Evolutionary conservation across 2,797 vertebrate genomes (phyloP), one percentile per base, ranked within the genome.

Genomic region (Todus mexicanus): DNA sequence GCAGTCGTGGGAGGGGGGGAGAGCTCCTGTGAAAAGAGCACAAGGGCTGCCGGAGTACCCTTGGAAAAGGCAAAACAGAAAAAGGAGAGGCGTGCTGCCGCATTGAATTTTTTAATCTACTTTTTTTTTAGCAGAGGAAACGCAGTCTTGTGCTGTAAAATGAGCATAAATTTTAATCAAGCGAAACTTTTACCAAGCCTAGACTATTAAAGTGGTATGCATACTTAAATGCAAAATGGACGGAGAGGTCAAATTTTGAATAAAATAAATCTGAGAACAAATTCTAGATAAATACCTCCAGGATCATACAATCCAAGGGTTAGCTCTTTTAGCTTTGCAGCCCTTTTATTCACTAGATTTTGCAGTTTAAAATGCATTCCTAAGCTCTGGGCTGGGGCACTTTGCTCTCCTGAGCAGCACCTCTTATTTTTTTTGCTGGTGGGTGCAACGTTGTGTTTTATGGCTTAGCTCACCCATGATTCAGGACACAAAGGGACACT

Each of bases 251-350:
- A 43, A 54, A 48, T 2, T 18, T 5, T 21, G 61, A 61, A 73
- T n/a, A 17, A 43, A 48, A 57, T 17, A 50, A 50, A 6, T 63
- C n/a, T 45, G 17, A 33, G 40, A 38, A 47, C 47, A 37, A 78
- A 81, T 47, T 35, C 27, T 56, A 12, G 10, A 13, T 92, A 29
- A 59, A 69, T 47, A 40, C 10, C 25, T 40, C 13, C 2, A 7
- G 15, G 51, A 37, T 54, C 5, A 0, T 40, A 11, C 21, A 4
- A 26, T 26, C 22, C 8, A 4, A 1, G 2, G 12, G 18, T 51
- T 74, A 38, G 11, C 4, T 47, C 33, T 37, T 4, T 60, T 47
- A 27, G 11, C 7, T 80, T 69, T 35, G 19, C 17, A 48, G 56
- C 26, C 15, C 2, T 69, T 48, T 56, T 54, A 12, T 14, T 23